These are phyloP conservation scores for Heteromyza rotundicornis DNA, from an alignment of 2,888 invertebrate genomes.

Conservation along the genomic window DNA sequence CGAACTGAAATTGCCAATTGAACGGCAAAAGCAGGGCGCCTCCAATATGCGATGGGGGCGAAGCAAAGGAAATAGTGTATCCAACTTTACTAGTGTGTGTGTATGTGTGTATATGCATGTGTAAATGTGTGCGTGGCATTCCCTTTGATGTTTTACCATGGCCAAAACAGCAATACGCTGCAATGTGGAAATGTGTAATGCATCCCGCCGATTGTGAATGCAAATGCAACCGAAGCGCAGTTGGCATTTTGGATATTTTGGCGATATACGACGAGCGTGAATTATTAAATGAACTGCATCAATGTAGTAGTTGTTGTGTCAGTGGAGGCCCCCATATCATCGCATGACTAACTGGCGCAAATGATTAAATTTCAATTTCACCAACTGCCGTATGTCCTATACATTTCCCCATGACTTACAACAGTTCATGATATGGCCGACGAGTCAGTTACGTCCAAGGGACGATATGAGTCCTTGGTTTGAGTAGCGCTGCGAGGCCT, in stretches of 20 bases:
- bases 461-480: no score
- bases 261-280: not conserved
- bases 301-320: slow-evolving; percentile 10
- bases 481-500: no score
- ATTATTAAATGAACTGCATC: not conserved
- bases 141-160: slow-evolving; percentile 1
- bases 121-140: not conserved
- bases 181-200: not conserved
- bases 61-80: no score
- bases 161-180: not conserved
- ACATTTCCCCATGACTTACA: no score
- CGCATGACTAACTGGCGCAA: no score
- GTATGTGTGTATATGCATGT: not conserved
- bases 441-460: no score
- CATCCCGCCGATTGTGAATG: not conserved
- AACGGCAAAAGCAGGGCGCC: slow-evolving; percentile 22
- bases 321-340: not conserved
- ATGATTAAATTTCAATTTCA: no score
- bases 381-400: no score
- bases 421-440: no score
- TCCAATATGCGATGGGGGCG: no score
- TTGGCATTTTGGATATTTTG: not conserved
- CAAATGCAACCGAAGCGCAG: not conserved
- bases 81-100: not conserved
- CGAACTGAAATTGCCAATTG: slow-evolving; percentile 59